Base-by-base conservation (phyloP, 2,797 vertebrate genomes). In the Intellagama lesueurii region DNA sequence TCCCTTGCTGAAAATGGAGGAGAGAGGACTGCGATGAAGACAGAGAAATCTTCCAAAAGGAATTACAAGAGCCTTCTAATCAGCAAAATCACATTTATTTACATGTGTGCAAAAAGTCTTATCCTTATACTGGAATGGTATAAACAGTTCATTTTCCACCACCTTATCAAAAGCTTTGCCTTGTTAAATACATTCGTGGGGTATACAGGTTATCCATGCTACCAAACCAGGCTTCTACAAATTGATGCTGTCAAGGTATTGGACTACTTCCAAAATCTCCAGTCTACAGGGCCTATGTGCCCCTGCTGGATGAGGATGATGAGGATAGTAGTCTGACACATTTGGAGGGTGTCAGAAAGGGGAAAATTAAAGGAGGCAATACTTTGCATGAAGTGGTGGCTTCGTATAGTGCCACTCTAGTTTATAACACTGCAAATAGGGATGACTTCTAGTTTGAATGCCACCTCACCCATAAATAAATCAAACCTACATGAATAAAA, bases 1-100 rank as follows among this genome's bases (percentile, higher is more conserved):
- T 86, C 80, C 90, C 83, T 83, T 60, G 78, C 87, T 84, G 44
- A 81, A 49, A 91, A 83, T 64, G 79, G 69, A 52, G 60, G n/a
- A 30, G 52, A n/a, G 72, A 60, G 90, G 84, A 70, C 49, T 2
- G 0, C 17, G 26, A 68, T 79, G 92, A 7, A 17, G 2, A 30
- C 73, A 64, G 35, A 0, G 0, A 94, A 52, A 81, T 90, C 44
- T 80, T 32, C 0, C 19, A 35, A 1, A 0, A 0, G 80, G 44
- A 88, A 88, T 86, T 40, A 76, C 14, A 75, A 76, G 35, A 44
- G 32, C 26, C 4, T 5, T 76, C 75, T 35, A 56, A 64, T 86
- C 66, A 11, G 78, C 47, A 64, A 47, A 24, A 24, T 47, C 64
- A 35, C 19, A 30, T 70, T 87, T 70, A 60, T 64, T 85, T 82